A percentile compares a stretch with the other conserved stretches of the same genome.
Evolutionary conservation across 2,888 invertebrate genomes (phyloP).

Genomic region (Theretra japonica): DNA sequence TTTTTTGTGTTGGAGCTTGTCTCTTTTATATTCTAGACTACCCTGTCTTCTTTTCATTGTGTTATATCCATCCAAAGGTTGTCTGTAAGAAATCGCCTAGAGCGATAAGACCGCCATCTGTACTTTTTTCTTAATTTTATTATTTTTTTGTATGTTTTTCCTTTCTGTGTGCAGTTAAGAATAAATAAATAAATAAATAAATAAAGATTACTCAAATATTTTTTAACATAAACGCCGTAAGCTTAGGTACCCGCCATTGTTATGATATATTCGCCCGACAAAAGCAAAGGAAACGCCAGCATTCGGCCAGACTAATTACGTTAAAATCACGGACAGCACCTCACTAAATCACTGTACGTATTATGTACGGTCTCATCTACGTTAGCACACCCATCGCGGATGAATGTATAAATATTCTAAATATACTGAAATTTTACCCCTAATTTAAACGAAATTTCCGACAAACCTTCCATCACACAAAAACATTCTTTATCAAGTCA

Average conservation of each 20-base stretch:
- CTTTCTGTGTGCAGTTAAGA: too few relatives aligned
- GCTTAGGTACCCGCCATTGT: neutral
- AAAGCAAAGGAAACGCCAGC: constrained; percentile 48
- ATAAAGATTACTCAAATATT: neutral
- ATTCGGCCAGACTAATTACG: constrained; percentile 77
- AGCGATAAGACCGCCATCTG: too few relatives aligned
- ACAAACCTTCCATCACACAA: neutral
- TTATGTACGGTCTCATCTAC: constrained; percentile 79
- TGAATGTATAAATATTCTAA: constrained; percentile 46
- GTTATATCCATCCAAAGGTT: too few relatives aligned
- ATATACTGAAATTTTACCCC: constrained; percentile 31
- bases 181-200: too few relatives aligned
- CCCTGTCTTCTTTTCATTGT: too few relatives aligned
- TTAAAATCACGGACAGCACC: constrained; percentile 73
- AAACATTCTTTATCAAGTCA: neutral
- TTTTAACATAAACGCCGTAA: neutral
- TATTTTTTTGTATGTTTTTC: too few relatives aligned
- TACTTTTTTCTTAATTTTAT: too few relatives aligned
- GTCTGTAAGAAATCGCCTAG: too few relatives aligned
- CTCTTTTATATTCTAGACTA: too few relatives aligned
- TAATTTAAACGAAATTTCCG: neutral
- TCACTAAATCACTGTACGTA: constrained; percentile 80
- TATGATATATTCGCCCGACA: constrained; percentile 28
- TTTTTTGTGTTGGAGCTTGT: too few relatives aligned
- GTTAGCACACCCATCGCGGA: constrained; percentile 69